Evolutionary conservation across 2,113 vertebrate genomes (phyloP).

Genomic region (Phycodurus eques): DNA sequence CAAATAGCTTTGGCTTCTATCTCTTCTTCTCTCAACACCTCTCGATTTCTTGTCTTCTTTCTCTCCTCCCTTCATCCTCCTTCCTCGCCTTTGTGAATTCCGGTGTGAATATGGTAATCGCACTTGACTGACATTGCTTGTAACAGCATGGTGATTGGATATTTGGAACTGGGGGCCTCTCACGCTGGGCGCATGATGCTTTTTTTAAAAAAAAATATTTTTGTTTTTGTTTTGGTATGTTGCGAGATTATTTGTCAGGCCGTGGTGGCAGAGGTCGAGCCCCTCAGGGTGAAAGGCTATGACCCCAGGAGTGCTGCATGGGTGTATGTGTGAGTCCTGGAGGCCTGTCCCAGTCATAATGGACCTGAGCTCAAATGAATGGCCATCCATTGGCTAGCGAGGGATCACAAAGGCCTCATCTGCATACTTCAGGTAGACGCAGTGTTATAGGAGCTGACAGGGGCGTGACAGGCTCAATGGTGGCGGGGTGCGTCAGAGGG

Average conservation of each 20-base stretch:
- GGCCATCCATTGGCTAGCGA: slow-evolving; percentile 70
- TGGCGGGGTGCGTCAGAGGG: slow-evolving; percentile 70
- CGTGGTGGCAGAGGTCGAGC: slow-evolving; percentile 97
- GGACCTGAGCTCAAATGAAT: slow-evolving; percentile 81
- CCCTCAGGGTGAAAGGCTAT: slow-evolving; percentile 97
- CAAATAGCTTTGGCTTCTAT: slow-evolving; percentile 90
- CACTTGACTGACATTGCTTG: slow-evolving; percentile 72
- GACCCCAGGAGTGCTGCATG: slow-evolving; percentile 87
- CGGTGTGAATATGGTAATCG: slow-evolving; percentile 71
- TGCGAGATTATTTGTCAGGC: slow-evolving; percentile 91
- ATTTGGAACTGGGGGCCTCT: slow-evolving; percentile 69
- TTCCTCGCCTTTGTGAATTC: slow-evolving; percentile 79
- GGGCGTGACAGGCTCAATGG: slow-evolving; percentile 91
- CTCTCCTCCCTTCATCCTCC: slow-evolving; percentile 40
- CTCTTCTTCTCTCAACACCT: slow-evolving; percentile 53
- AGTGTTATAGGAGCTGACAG: slow-evolving; percentile 97
- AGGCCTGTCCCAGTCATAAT: slow-evolving; percentile 80
- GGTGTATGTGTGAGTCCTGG: slow-evolving; percentile 42
- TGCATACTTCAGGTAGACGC: slow-evolving; percentile 98
- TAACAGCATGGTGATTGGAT: slow-evolving; percentile 65
- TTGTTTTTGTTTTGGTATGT: slow-evolving; percentile 83
- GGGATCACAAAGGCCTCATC: slow-evolving; percentile 84
- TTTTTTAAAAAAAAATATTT: slow-evolving; percentile 74
- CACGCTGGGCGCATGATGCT: slow-evolving; percentile 83
- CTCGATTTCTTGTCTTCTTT: slow-evolving; percentile 42